Evolutionary conservation across 2,888 invertebrate genomes (phyloP).

Genomic region (Griposia aprilina): DNA sequence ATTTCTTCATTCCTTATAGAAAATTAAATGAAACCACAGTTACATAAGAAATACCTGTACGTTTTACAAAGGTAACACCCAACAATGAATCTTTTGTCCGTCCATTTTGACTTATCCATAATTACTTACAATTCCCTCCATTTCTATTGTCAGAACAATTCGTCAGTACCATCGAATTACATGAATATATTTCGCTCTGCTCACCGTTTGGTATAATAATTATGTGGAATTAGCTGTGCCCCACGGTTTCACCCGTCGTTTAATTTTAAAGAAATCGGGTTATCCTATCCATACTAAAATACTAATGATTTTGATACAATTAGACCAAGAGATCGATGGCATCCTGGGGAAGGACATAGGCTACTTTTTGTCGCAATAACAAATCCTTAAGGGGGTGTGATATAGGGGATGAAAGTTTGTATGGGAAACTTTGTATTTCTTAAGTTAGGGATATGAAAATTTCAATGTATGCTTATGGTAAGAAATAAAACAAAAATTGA

Average conservation of each 20-base stretch:
- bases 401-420: too few relatives aligned
- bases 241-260: not conserved
- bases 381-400: too few relatives aligned
- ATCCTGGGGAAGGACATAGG: too few relatives aligned
- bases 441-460: too few relatives aligned
- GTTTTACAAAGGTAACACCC: not conserved
- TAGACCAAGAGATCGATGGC: too few relatives aligned
- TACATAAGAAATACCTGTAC: slow-evolving; percentile 24
- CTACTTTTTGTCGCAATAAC: too few relatives aligned
- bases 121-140: slow-evolving; percentile 39
- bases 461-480: too few relatives aligned
- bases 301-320: too few relatives aligned
- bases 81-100: slow-evolving; percentile 36
- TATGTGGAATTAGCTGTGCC: not conserved
- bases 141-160: slow-evolving; percentile 35
- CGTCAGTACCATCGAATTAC: slow-evolving; percentile 20
- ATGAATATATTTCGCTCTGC: slow-evolving; percentile 26
- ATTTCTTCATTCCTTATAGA: not conserved
- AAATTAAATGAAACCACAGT: slow-evolving; percentile 1
- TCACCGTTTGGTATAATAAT: slow-evolving; percentile 23
- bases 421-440: too few relatives aligned
- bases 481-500: too few relatives aligned
- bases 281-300: too few relatives aligned
- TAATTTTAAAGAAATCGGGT: not conserved
- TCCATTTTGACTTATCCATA: slow-evolving; percentile 35